These are phyloP conservation scores for Jordanella pulchra DNA, from an alignment of 2,797 vertebrate genomes.

Conservation along the genomic window DNA sequence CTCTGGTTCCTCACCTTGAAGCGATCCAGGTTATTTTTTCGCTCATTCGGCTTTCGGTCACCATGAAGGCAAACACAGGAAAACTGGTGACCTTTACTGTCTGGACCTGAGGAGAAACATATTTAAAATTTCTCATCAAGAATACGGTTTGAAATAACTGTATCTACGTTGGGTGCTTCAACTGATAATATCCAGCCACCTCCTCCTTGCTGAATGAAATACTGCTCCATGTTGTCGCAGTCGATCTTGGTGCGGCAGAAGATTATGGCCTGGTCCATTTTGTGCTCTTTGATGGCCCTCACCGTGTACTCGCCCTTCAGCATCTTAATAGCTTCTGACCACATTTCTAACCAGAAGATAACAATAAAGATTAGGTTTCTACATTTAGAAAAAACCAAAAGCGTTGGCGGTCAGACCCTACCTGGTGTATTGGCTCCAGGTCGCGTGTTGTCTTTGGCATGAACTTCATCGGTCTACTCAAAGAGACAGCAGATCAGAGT, in stretches of 20 bases:
- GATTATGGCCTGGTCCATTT: constrained; percentile 98
- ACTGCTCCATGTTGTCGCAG: constrained; percentile 97
- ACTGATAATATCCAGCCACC: constrained; percentile 72
- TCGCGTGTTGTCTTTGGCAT: constrained; percentile 93
- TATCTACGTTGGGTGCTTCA: not conserved
- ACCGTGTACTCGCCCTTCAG: constrained; percentile 95
- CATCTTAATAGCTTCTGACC: constrained; percentile 97
- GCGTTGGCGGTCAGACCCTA: constrained; percentile 40
- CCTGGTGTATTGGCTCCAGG: constrained; percentile 89
- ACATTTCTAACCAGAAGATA: constrained; percentile 85
- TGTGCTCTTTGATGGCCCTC: constrained; percentile 95
- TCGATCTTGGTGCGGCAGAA: constrained; percentile 99
- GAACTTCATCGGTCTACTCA: constrained; percentile 93
- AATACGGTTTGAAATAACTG: not conserved
- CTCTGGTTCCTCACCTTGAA: constrained; percentile 87
- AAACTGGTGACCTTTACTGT: constrained; percentile 91
- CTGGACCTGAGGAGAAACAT: constrained; percentile 82
- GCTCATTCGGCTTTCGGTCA: constrained; percentile 94
- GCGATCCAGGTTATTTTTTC: constrained; percentile 94
- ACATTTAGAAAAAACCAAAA: not conserved
- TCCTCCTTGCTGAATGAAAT: constrained; percentile 95
- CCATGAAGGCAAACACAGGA: constrained; percentile 98
- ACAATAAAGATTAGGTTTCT: not conserved
- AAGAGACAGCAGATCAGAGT: constrained; percentile 3
- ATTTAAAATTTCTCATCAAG: not conserved